A percentile compares a stretch with the other conserved stretches of the same genome.
Evolutionary conservation across 2,113 vertebrate genomes (phyloP).

Genomic region (Pollachius pollachius): DNA sequence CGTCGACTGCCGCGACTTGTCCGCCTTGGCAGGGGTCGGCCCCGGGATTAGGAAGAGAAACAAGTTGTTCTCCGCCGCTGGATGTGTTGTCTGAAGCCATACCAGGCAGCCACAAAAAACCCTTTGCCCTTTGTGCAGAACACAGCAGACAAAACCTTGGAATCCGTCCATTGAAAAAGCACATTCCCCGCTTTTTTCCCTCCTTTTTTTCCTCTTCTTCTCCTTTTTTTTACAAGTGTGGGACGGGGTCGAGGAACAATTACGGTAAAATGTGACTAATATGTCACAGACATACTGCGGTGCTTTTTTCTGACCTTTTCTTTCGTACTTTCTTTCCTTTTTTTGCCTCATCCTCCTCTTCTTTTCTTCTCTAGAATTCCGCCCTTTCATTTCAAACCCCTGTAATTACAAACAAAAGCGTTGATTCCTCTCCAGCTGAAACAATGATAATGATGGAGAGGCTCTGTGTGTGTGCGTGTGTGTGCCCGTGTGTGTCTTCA

Average conservation of each 20-base stretch:
- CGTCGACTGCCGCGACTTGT: constrained; percentile 17
- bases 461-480: constrained; percentile 22
- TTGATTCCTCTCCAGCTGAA: constrained; percentile 73
- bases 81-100: constrained; percentile 67
- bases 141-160: constrained; percentile 73
- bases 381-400: constrained; percentile 70
- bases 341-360: constrained; percentile 53
- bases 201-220: constrained; percentile 40
- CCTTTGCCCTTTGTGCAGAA: constrained; percentile 65
- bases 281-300: constrained; percentile 74
- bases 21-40: constrained; percentile 63
- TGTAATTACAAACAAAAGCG: constrained; percentile 80
- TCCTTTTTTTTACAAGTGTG: constrained; percentile 64
- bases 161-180: constrained; percentile 63
- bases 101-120: constrained; percentile 59
- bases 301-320: constrained; percentile 56
- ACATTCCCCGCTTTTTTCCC: constrained; percentile 67
- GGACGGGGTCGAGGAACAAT: constrained; percentile 78
- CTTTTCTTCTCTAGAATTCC: constrained; percentile 55
- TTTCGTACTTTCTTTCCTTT: constrained; percentile 42
- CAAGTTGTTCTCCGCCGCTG: constrained; percentile 45
- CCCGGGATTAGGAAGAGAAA: constrained; percentile 41
- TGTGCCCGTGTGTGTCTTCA: constrained; percentile 48
- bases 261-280: constrained; percentile 82
- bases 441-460: constrained; percentile 74